Evolutionary conservation across 2,113 vertebrate species (phyloP).

Genomic region (Pipra filicauda): DNA sequence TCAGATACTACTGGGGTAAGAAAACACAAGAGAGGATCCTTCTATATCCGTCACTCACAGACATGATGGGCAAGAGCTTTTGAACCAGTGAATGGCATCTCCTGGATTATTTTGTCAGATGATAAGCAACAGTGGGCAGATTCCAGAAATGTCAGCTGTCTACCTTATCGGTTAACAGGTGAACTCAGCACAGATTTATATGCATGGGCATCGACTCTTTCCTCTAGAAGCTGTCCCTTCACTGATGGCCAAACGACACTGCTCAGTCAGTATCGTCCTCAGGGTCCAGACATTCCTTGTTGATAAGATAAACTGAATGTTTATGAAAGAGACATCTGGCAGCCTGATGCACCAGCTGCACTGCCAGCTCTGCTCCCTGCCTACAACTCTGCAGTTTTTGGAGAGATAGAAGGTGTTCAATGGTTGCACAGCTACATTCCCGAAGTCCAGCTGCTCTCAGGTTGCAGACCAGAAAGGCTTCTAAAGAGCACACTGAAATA

Average conservation of each 20-base stretch:
- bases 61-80: background rate
- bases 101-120: background rate
- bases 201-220: accelerated
- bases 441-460: background rate
- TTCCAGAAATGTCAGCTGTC: background rate
- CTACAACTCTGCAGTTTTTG: background rate
- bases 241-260: background rate
- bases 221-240: background rate
- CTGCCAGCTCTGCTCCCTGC: background rate
- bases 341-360: background rate
- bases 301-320: background rate
- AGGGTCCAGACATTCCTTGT: background rate
- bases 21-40: background rate
- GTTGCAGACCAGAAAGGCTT: background rate
- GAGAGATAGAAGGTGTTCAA: background rate
- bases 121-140: background rate
- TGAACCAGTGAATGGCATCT: background rate
- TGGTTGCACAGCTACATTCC: background rate
- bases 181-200: background rate
- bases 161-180: background rate
- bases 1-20: background rate
- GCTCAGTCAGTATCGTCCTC: background rate
- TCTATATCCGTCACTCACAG: background rate
- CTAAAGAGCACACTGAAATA: background rate
- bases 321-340: background rate